Base-by-base conservation (phyloP, 1,140 invertebrate genomes). In the Halictus rubicundus region DNA sequence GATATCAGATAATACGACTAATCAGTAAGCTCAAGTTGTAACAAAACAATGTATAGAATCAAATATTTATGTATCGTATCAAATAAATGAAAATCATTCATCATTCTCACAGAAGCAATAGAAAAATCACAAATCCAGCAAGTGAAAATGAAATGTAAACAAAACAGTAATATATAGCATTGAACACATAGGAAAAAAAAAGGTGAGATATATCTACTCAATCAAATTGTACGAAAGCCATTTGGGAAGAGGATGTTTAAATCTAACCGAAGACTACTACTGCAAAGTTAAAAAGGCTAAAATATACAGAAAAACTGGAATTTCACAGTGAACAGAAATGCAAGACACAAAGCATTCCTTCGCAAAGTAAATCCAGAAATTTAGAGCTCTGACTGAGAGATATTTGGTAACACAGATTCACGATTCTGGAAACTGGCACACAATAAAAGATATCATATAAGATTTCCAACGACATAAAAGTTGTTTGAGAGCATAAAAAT, bases 401-500 rank as follows among this genome's bases (percentile, higher is more conserved):
- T 78, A 78, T 64, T 61, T 21, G 7, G 32, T 69, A 70, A 61
- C 74, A 77, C 66, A 70, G 49, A 70, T 70, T 25, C 57, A 61
- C 74, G 37, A 70, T 37, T 70, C 25, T 25, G 32, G 1, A 9
- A 49, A 61, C 16, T 72, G 63, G 23, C 23, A 32, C 46, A 64
- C 23, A 69, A 14, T 54, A 42, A 37, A 16, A 19, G 5, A 32
- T 19, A 42, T 72, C 25, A 23, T 54, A 16, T 52, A 10, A 8
- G 32, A 42, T 46, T 46, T 32, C 8, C 65, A 72, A 23, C 14
- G 25, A 78, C 49, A 69, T 9, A 78, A 65, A 39, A 78, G 23
- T 72, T 21, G 23, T 65, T 78, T 23, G 60, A 64, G 46, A 72
- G 32, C 19, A 78, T 54, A 78, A 72, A 72, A 78, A 64, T 78